These are phyloP conservation scores for Melanchra persicariae DNA, from an alignment of 2,888 invertebrate genomes.

Conservation along the genomic window DNA sequence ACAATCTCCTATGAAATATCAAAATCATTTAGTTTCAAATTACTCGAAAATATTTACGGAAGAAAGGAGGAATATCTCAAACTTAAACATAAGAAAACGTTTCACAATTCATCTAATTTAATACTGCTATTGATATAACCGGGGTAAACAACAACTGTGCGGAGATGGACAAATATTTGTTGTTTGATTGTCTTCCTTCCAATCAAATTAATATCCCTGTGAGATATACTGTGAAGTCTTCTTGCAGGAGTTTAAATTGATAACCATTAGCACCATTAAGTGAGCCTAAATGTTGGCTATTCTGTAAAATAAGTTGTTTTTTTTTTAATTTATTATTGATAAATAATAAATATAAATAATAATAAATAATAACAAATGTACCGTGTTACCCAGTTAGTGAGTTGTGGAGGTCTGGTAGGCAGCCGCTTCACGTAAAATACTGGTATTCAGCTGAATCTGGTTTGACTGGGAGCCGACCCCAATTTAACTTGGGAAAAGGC, in stretches of 20 bases:
- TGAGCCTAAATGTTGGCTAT: too few relatives aligned
- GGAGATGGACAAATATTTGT: conserved; percentile 30
- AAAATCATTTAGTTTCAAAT: conserved; percentile 16
- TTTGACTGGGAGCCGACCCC: too few relatives aligned
- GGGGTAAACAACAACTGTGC: conserved; percentile 27
- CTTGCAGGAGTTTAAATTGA: background rate
- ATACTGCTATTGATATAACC: conserved; percentile 23
- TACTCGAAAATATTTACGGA: conserved; percentile 13
- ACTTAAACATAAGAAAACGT: conserved; percentile 5
- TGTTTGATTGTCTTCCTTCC: conserved; percentile 10
- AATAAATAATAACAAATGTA: too few relatives aligned
- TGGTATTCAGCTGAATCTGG: too few relatives aligned
- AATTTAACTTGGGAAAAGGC: too few relatives aligned
- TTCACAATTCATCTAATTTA: conserved; percentile 18
- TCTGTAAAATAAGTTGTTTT: too few relatives aligned
- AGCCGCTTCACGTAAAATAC: too few relatives aligned
- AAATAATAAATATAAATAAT: too few relatives aligned
- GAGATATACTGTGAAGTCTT: background rate
- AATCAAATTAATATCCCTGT: conserved; percentile 23
- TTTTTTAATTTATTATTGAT: too few relatives aligned
- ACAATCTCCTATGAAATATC: background rate
- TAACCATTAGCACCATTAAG: too few relatives aligned
- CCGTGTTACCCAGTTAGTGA: too few relatives aligned
- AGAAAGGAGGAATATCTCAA: conserved; percentile 2
- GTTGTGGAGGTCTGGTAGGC: too few relatives aligned